Base-by-base conservation (phyloP, 2,888 invertebrate species). In the Agrochola litura region DNA sequence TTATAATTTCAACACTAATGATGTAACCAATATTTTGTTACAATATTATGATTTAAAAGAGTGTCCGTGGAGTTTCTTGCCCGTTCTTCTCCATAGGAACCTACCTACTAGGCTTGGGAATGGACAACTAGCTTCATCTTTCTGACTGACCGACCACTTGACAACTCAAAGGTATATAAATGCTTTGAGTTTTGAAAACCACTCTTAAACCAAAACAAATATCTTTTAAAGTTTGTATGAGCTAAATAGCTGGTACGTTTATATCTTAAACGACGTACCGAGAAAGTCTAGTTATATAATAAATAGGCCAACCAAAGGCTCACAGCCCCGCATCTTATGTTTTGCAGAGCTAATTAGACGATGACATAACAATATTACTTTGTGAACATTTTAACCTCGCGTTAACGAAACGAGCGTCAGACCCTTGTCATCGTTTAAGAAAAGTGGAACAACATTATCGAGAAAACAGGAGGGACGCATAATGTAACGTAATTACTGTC, bases 301-400 rank as follows among this genome's bases (percentile, higher is more conserved):
- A 66, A 75, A 46, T 69, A 74, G 56, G 66, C 66, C 56, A 56
- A 49, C 49, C 30, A 52, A 65, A 69, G 37, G 5, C 46, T 63
- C 6, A 37, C 46, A 69, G 61, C 58, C 22, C 49, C 52, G 54
- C 37, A 37, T 80, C 63, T 76, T 66, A 61, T 70, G 66, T 81
- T 81, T 76, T 80, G 52, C 76, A 25, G 56, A 52, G 66, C 70
- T 81, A 81, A 81, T 81, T 76, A 81, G 70, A 46, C 70, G 76
- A 81, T 81, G 76, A 81, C 81, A 67, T 58, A 70, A 81, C 81
- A 66, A 41, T 75, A 81, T 81, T 81, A 81, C 61, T 76, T 76
- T 46, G 56, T 60, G 56, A 76, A 81, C 80, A 74, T 79, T 79
- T 79, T 68, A 81, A 76, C 70, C 66, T 70, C 49, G 66, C 76